Conservation (phyloP, 2,113 vertebrate species). For the Aix galericulata region DNA sequence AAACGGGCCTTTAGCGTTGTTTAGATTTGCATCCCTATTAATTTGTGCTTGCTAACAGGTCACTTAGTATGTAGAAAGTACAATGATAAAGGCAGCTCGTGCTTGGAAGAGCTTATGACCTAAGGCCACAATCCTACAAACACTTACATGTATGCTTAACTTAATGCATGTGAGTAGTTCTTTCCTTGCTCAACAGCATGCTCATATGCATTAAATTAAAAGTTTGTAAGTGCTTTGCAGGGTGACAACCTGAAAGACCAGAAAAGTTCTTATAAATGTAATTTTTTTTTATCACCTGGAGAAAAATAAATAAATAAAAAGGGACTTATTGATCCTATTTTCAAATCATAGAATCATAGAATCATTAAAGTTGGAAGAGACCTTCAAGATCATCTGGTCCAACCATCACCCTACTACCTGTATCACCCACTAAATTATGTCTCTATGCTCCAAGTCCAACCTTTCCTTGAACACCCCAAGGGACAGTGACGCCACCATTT, state of each 20-base stretch:
- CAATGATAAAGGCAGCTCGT: not conserved
- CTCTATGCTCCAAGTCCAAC: no score
- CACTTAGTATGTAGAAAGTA: not conserved
- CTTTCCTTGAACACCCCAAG: no score
- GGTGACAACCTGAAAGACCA: not conserved
- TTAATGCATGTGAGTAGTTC: not conserved
- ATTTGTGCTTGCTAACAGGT: constrained; percentile 2
- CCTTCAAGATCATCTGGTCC: no score
- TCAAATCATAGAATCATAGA: not conserved
- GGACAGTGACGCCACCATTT: no score
- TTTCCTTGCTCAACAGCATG: not conserved
- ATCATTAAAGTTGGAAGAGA: no score
- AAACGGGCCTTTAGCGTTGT: not conserved
- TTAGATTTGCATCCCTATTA: not conserved
- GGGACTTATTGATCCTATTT: not conserved
- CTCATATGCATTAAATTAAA: not conserved
- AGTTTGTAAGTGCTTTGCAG: not conserved
- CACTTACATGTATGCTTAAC: not conserved
- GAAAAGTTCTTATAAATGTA: not conserved
- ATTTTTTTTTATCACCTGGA: not conserved
- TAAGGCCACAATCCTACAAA: not conserved
- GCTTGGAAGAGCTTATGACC: constrained; percentile 9
- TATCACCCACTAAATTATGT: no score
- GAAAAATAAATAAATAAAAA: not conserved
- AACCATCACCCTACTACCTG: no score